Base-by-base conservation (phyloP, 2,888 invertebrate species). In the Dryomyza anilis region DNA sequence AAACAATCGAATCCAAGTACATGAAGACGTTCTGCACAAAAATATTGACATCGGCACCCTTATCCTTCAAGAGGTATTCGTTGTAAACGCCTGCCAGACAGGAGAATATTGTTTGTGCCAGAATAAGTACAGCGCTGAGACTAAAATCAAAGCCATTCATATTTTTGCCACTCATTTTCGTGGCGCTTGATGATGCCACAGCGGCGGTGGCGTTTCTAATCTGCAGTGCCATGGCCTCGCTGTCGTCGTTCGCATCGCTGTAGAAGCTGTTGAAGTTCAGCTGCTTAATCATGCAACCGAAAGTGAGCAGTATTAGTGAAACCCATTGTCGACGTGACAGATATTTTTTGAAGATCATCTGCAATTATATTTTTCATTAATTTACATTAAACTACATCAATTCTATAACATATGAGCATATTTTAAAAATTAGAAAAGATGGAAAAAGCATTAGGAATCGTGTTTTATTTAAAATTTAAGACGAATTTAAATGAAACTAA, bases 61-160 rank as follows among this genome's bases (percentile, higher is more conserved):
- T 89, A 29, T 91, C 91, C 85, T 97, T 97, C 3, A 98, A 85
- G 60, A 98, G 85, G 83, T 94, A 95, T 80, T 98, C 97, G 80
- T 96, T 97, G 82, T 96, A 98, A 3, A 97, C 97, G 6, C 97
- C 97, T 0, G 97, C 97, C 67, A 96, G 84, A 74, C 96, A 97
- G 0, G 97, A 97, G 78, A 93, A 96, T 70, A 95, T 87, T 57
- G 93, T 92, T 87, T 96, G 91, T 21, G 92, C 87, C 68, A 89
- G 85, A 66, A 90, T 89, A 30, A 89, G 87, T 29, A 90, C 70
- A 29, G 89, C 88, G 74, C 88, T 89, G 30, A 89, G 82, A 72
- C 86, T 88, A 60, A 84, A 84, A 75, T 84, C 78, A 75, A 84
- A 82, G 10, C 86, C 83, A 66, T 81, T 76, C 73, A 78, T 76